phyloP scores from a whole-genome alignment of 2,888 invertebrate species.

The Phengaris arion region DNA sequence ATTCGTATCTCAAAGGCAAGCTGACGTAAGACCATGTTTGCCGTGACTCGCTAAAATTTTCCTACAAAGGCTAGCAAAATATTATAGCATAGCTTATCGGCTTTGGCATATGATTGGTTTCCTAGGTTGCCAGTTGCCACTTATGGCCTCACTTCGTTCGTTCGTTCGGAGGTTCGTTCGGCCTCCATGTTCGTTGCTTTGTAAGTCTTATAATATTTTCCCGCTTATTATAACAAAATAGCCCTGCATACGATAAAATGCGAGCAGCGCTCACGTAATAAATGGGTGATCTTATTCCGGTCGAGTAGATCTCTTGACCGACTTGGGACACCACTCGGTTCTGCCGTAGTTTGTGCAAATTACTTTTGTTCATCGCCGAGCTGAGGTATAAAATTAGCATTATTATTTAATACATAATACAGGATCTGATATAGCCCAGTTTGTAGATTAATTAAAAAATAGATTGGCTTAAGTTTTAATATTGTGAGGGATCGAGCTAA shows the following conservation, averaged over 20 bases:
- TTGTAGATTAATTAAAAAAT: no score
- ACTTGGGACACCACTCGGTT: constrained; percentile 11
- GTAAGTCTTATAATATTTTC: background rate
- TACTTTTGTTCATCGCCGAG: constrained; percentile 2
- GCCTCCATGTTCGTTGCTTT: no score
- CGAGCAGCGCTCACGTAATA: background rate
- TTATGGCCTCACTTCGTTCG: no score
- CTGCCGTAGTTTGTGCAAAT: background rate
- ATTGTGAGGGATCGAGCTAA: background rate
- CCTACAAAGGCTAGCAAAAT: no score
- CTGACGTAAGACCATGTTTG: background rate
- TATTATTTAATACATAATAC: background rate
- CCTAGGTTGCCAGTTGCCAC: no score
- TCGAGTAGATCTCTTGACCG: background rate
- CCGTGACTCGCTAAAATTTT: no score
- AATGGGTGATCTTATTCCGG: constrained; percentile 15
- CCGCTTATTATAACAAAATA: no score
- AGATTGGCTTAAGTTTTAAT: background rate
- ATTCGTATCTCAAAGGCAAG: background rate
- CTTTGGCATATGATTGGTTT: no score
- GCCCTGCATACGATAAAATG: background rate
- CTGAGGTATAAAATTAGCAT: background rate
- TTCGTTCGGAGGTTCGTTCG: no score
- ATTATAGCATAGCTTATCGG: no score
- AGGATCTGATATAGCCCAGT: background rate